Evolutionary conservation across 2,888 invertebrate species (phyloP).

Genomic region (Diarsia mendica): DNA sequence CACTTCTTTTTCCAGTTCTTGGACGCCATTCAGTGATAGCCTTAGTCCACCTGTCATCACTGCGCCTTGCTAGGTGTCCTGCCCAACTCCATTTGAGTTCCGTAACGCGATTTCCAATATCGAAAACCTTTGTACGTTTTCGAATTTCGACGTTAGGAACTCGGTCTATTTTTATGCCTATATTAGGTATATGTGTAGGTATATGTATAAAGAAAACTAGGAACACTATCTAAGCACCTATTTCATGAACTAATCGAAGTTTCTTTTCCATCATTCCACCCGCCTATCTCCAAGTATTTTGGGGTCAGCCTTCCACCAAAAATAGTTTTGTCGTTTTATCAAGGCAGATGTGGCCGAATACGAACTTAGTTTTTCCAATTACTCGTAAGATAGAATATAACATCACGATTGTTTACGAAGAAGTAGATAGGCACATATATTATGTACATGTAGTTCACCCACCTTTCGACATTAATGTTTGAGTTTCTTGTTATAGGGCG

Average conservation of each 20-base stretch:
- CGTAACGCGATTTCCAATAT: no score
- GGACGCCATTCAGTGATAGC: no score
- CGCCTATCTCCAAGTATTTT: slow-evolving; percentile 14
- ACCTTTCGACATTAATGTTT: not conserved
- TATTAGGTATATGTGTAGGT: no score
- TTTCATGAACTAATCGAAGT: slow-evolving; percentile 22
- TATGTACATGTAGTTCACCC: not conserved
- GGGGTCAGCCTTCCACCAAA: slow-evolving; percentile 4
- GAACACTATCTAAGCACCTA: not conserved
- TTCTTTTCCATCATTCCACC: slow-evolving; percentile 4
- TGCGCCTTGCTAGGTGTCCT: no score
- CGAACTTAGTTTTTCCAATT: slow-evolving; percentile 26
- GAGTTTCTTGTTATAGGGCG: not conserved
- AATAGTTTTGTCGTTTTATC: slow-evolving; percentile 14
- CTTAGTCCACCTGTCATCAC: no score
- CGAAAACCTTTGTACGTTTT: no score
- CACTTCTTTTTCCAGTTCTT: no score
- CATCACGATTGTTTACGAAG: not conserved
- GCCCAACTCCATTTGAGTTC: no score
- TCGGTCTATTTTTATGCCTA: no score
- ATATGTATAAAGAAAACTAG: slow-evolving; percentile 3
- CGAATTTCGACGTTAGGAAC: no score
- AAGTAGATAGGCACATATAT: not conserved
- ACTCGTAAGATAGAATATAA: slow-evolving; percentile 4
- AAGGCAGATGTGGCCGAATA: slow-evolving; percentile 1